phyloP scores from a whole-genome alignment of 1,140 invertebrate species.

The Bombus polaris region DNA sequence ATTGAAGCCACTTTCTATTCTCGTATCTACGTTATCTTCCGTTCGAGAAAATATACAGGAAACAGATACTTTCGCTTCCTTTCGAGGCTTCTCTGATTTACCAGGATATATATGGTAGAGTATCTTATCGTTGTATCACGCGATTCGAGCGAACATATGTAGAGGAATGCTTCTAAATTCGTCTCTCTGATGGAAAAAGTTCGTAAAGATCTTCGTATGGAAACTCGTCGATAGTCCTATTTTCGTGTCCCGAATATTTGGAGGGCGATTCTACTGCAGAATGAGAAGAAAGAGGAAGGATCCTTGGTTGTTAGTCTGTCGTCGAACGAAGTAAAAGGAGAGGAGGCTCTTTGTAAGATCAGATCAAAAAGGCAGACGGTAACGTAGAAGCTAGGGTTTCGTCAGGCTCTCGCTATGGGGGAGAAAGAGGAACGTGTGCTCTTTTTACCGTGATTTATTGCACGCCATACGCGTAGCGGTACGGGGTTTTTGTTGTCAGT shows the following conservation, averaged over 20 bases:
- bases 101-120: background rate
- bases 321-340: background rate
- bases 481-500: slow-evolving; percentile 63
- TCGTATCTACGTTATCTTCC: background rate
- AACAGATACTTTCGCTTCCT: background rate
- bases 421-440: slow-evolving; percentile 35
- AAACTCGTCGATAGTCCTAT: background rate
- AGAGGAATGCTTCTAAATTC: background rate
- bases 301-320: background rate
- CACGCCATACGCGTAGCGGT: slow-evolving; percentile 49
- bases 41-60: background rate
- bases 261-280: background rate
- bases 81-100: background rate
- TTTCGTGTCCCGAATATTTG: slow-evolving; percentile 8
- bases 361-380: slow-evolving; percentile 26
- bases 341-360: slow-evolving; percentile 52
- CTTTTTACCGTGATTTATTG: slow-evolving; percentile 63
- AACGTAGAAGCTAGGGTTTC: slow-evolving; percentile 53
- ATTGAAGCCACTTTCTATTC: slow-evolving; percentile 55
- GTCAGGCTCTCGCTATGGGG: slow-evolving; percentile 21
- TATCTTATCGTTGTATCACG: background rate
- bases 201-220: slow-evolving; percentile 10
- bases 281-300: background rate
- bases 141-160: background rate
- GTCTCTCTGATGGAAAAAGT: background rate